Conservation (phyloP, 2,888 invertebrate genomes). For the Sesamia inferens region DNA sequence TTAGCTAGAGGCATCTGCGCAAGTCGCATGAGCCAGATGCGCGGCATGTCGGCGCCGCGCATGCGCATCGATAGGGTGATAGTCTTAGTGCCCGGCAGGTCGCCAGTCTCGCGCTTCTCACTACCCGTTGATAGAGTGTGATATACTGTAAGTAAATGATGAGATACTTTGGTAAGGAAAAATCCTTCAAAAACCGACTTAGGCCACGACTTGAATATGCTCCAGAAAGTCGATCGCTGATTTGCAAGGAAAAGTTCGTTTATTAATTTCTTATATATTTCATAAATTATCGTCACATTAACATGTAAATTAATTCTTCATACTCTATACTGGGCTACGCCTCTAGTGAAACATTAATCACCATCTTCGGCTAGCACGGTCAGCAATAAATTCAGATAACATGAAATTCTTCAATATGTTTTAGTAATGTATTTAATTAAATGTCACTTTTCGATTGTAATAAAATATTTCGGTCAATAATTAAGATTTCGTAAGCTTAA, state of each 20-base stretch:
- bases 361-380: no score
- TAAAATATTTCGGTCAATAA: no score
- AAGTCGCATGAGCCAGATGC: slow-evolving; percentile 94
- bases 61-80: slow-evolving; percentile 88
- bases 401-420: no score
- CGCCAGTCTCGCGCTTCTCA: slow-evolving; percentile 80
- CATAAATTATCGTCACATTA: neutral
- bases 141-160: slow-evolving; percentile 91
- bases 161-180: slow-evolving; percentile 5
- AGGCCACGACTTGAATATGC: neutral
- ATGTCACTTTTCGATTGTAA: no score
- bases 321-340: no score
- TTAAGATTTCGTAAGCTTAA: no score
- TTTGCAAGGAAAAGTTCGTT: neutral
- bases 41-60: slow-evolving; percentile 89
- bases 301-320: neutral
- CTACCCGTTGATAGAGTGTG: slow-evolving; percentile 90
- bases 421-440: no score
- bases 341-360: no score
- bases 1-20: slow-evolving; percentile 94
- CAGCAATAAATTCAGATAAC: no score
- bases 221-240: neutral
- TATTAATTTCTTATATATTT: neutral
- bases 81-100: slow-evolving; percentile 72
- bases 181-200: neutral